Conservation (phyloP, 1,140 invertebrate genomes). For the Macrobrachium nipponense region DNA sequence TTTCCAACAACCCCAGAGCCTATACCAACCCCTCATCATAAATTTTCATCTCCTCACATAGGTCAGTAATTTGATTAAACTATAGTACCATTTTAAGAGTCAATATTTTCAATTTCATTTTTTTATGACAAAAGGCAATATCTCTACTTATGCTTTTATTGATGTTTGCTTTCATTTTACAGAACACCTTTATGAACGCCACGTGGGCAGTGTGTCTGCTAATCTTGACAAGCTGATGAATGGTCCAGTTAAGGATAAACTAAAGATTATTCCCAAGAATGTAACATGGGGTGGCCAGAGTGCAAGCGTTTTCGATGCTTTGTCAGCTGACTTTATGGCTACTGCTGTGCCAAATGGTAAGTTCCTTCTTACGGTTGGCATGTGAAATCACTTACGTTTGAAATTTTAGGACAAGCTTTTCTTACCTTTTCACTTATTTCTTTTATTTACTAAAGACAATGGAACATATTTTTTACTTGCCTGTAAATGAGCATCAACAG, state of each 20-base stretch:
- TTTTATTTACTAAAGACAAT: not conserved
- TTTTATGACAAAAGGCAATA: too few species aligned
- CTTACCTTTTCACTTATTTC: too few species aligned
- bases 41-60: too few species aligned
- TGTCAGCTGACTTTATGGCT: conserved; percentile 41
- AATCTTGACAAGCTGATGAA: conserved; percentile 38
- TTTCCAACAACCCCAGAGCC: too few species aligned
- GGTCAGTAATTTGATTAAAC: too few species aligned
- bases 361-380: not conserved
- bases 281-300: conserved; percentile 52
- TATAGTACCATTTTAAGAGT: too few species aligned
- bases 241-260: conserved; percentile 40
- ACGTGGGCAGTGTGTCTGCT: conserved; percentile 10
- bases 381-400: not conserved
- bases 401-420: too few species aligned
- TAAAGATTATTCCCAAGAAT: conserved; percentile 48
- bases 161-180: not conserved
- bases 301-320: conserved; percentile 26
- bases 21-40: too few species aligned
- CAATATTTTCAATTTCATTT: too few species aligned
- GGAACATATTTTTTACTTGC: not conserved
- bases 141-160: too few species aligned
- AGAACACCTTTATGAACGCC: conserved; percentile 32
- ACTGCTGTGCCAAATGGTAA: conserved; percentile 35
- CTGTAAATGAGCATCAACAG: too few species aligned